Conservation (phyloP, 2,888 invertebrate species). For the Bimastos eiseni region DNA sequence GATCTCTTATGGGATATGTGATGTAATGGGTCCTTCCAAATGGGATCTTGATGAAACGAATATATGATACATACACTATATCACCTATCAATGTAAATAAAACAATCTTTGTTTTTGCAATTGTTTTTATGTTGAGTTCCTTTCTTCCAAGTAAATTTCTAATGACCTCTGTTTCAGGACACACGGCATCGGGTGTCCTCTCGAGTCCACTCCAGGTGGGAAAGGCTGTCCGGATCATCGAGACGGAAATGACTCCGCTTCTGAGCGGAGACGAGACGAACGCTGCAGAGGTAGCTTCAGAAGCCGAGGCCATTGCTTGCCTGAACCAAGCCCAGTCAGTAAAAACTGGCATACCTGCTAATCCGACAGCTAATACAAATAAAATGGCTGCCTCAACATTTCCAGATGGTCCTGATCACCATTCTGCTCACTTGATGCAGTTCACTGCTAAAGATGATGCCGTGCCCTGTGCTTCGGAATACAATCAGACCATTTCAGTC, state of each 20-base stretch:
- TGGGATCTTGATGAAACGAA: no score
- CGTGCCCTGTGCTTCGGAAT: background rate
- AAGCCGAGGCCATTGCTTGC: background rate
- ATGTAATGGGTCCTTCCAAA: no score
- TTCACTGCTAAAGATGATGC: background rate
- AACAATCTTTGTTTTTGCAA: background rate
- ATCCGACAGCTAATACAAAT: background rate
- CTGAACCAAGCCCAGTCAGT: background rate
- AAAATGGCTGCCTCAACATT: background rate
- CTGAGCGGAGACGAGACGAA: background rate
- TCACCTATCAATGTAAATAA: background rate
- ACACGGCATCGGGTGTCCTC: background rate
- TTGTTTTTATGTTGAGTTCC: background rate
- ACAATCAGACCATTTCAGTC: background rate
- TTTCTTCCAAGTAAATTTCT: background rate
- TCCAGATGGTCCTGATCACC: background rate
- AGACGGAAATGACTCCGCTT: slow-evolving; percentile 18
- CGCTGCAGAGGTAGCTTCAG: background rate
- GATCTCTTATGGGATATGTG: no score
- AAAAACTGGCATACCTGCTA: background rate
- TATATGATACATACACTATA: background rate
- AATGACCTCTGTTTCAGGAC: background rate
- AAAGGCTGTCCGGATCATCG: background rate
- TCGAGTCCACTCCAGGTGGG: slow-evolving; percentile 19
- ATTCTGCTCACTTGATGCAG: background rate